phyloP scores from a whole-genome alignment of 2,113 vertebrate genomes.

The Lasiurus borealis region DNA sequence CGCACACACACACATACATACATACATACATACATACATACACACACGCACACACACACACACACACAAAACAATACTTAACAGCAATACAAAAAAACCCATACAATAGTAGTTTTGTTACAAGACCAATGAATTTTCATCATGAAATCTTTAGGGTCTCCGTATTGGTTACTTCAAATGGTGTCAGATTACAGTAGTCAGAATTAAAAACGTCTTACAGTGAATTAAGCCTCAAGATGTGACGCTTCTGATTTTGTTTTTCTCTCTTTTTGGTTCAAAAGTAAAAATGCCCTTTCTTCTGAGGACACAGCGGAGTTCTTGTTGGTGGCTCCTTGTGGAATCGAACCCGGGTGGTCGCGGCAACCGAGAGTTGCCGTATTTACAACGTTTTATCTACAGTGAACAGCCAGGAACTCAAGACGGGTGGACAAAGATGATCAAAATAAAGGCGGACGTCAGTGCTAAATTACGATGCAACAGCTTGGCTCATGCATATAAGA shows the following conservation, averaged over 20 bases:
- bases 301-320: constrained; percentile 86
- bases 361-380: constrained; percentile 87
- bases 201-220: constrained; percentile 86
- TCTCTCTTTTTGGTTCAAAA: constrained; percentile 89
- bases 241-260: constrained; percentile 85
- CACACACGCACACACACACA: constrained; percentile 72
- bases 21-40: no score
- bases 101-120: constrained; percentile 92
- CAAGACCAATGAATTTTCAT: constrained; percentile 89
- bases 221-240: constrained; percentile 88
- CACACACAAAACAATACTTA: constrained; percentile 91
- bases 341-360: constrained; percentile 85
- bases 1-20: constrained; percentile 84
- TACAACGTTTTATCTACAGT: constrained; percentile 91
- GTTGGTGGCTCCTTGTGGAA: constrained; percentile 84
- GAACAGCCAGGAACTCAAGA: constrained; percentile 87
- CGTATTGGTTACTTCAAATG: constrained; percentile 87
- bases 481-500: constrained; percentile 93
- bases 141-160: constrained; percentile 89
- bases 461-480: constrained; percentile 89
- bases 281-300: constrained; percentile 87
- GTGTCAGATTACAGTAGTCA: constrained; percentile 90
- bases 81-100: constrained; percentile 92
- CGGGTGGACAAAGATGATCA: constrained; percentile 85
- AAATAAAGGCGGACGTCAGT: constrained; percentile 88